Percentiles rank a stretch among this genome's conserved stretches.
Evolutionary conservation across 30 jellyfish, hydroid and myxozoan species (phyloP).

Genomic region (Mastigias papua): DNA sequence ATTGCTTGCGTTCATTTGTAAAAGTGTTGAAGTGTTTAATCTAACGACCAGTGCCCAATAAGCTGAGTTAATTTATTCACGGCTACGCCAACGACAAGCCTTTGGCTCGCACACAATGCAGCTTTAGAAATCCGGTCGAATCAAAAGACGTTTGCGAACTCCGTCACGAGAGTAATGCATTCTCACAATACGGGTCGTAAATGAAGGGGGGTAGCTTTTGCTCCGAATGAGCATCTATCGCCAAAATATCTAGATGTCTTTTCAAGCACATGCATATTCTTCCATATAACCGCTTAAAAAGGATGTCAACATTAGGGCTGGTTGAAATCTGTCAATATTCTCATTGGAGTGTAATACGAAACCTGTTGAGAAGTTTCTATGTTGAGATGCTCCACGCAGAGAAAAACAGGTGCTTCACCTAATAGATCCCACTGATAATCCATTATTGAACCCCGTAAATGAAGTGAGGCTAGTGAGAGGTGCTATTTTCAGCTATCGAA

Average conservation of each 20-base stretch:
- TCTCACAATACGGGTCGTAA: not conserved
- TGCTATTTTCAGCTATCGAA: no score
- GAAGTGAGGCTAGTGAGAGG: no score
- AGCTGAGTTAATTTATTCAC: constrained; percentile 13
- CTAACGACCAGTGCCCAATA: constrained; percentile 4
- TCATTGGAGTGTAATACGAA: no score
- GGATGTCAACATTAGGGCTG: no score
- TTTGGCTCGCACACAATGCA: constrained; percentile 61
- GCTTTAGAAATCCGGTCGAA: constrained; percentile 17
- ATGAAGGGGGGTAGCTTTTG: constrained; percentile 18
- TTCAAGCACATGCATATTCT: not conserved
- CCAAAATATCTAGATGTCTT: not conserved
- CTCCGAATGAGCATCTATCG: not conserved
- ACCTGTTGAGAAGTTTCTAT: no score
- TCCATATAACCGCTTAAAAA: no score
- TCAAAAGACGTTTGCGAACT: constrained; percentile 41
- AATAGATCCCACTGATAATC: no score
- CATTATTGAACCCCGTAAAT: no score
- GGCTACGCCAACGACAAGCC: constrained; percentile 52
- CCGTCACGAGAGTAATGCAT: constrained; percentile 49
- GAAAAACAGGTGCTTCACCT: no score
- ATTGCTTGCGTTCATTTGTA: constrained; percentile 33
- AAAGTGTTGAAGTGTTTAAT: constrained; percentile 46
- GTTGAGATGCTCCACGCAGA: no score
- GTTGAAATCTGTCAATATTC: no score